Base-by-base conservation (phyloP, 2,888 invertebrate genomes). In the Argyra leucocephala region DNA sequence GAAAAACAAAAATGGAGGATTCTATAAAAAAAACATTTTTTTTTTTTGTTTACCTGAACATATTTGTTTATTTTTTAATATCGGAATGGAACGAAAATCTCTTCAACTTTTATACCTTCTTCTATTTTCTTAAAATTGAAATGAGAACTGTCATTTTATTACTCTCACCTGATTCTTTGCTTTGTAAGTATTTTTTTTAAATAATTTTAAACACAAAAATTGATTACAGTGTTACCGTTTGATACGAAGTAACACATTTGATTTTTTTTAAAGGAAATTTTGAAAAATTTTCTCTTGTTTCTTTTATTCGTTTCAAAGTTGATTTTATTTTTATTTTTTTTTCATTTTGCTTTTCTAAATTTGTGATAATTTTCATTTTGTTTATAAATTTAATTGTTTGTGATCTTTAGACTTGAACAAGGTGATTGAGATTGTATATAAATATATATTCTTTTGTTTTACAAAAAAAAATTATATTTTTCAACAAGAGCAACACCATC, bases 191-290 rank as follows among this genome's bases (percentile, higher is more conserved):
- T n/a, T n/a, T n/a, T n/a, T n/a, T n/a, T n/a, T n/a, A n/a, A n/a
- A n/a, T n/a, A n/a, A n/a, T n/a, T n/a, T n/a, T n/a, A n/a, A n/a
- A n/a, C n/a, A n/a, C n/a, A n/a, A n/a, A n/a, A n/a, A n/a, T n/a
- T n/a, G n/a, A n/a, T n/a, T n/a, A n/a, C 48, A 48, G 48, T 48
- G 48, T 48, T 48, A 18, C 48, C 48, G 31, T 48, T 48, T 48
- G n/a, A 48, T 5, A 31, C 6, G 10, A 31, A 5, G 10, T 7
- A 31, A 31, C 31, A n/a, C n/a, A 31, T 31, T 4, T 31, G 12
- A 7, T 31, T 31, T 31, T 31, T 12, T 31, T 31, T 31, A 10
- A 7, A 31, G 31, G 31, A 31, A 6, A 6, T 10, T 31, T 31
- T 31, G 12, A n/a, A n/a, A n/a, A n/a, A n/a, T n/a, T n/a, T n/a